Percentiles rank a stretch among this genome's conserved stretches.
Evolutionary conservation across 2,888 invertebrate genomes (phyloP).

Genomic region (Tetragonula carbonaria): DNA sequence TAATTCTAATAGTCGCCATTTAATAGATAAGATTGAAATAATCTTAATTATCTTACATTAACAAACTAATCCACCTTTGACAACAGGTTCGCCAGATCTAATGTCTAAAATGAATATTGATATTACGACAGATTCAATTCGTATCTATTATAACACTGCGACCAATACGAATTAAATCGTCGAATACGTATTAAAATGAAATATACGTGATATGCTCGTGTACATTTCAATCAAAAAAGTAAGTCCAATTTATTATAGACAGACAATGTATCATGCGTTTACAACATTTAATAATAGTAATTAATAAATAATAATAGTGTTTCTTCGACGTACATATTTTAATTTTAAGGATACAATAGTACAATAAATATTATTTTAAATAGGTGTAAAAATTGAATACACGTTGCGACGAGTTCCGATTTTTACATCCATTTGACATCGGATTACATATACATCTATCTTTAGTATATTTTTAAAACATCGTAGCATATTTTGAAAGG

Average conservation of each 20-base stretch:
- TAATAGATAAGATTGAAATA: not conserved
- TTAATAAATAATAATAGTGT: slow-evolving; percentile 44
- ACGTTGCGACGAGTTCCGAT: slow-evolving; percentile 4
- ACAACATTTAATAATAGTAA: slow-evolving; percentile 28
- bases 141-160: not conserved
- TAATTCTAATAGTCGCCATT: not conserved
- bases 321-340: slow-evolving; percentile 61
- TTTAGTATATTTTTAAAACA: slow-evolving; percentile 16
- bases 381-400: slow-evolving; percentile 17
- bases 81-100: slow-evolving; percentile 10
- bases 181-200: slow-evolving; percentile 7
- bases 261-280: slow-evolving; percentile 30
- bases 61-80: not conserved
- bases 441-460: slow-evolving; percentile 21
- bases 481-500: not conserved
- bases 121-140: slow-evolving; percentile 3
- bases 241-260: slow-evolving; percentile 50
- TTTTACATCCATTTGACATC: slow-evolving; percentile 40
- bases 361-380: slow-evolving; percentile 43
- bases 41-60: slow-evolving; percentile 28
- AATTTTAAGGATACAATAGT: slow-evolving; percentile 61
- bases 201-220: slow-evolving; percentile 46
- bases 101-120: slow-evolving; percentile 3
- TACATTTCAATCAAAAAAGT: slow-evolving; percentile 59
- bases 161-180: slow-evolving; percentile 4